Evolutionary conservation across 1,140 invertebrate species (phyloP).

Genomic region (Centruroides vittatus): DNA sequence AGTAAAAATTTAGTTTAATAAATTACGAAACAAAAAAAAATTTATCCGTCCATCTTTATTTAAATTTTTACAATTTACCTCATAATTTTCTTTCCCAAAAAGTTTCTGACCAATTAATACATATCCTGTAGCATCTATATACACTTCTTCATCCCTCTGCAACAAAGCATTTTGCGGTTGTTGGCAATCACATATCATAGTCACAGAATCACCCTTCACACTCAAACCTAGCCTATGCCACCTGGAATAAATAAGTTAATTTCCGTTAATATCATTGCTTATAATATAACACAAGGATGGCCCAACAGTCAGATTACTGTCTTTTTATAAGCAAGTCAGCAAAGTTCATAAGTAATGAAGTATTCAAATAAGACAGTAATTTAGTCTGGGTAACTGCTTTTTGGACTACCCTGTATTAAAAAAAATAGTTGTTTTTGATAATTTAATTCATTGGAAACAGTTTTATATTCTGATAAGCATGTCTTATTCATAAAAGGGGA

Average conservation of each 20-base stretch:
- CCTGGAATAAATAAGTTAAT: conserved; percentile 27
- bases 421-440: too few relatives aligned
- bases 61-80: conserved; percentile 31
- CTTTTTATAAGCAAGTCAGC: too few relatives aligned
- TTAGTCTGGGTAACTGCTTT: too few relatives aligned
- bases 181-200: conserved; percentile 53
- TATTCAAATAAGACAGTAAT: not conserved
- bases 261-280: conserved; percentile 8
- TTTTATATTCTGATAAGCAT: too few relatives aligned
- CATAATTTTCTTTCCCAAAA: conserved; percentile 45
- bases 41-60: not conserved
- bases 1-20: not conserved
- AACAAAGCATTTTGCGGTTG: conserved; percentile 41
- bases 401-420: not conserved
- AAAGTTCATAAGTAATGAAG: not conserved
- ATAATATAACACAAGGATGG: not conserved
- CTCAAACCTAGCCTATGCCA: conserved; percentile 65
- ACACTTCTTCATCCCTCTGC: conserved; percentile 37
- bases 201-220: conserved; percentile 58
- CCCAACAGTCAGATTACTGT: not conserved
- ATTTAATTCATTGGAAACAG: too few relatives aligned
- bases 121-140: conserved; percentile 47
- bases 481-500: too few relatives aligned
- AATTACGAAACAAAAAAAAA: conserved; percentile 1
- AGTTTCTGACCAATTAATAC: conserved; percentile 54